Evolutionary conservation across 2,888 invertebrate genomes (phyloP).

Genomic region (Agrotis clavis): DNA sequence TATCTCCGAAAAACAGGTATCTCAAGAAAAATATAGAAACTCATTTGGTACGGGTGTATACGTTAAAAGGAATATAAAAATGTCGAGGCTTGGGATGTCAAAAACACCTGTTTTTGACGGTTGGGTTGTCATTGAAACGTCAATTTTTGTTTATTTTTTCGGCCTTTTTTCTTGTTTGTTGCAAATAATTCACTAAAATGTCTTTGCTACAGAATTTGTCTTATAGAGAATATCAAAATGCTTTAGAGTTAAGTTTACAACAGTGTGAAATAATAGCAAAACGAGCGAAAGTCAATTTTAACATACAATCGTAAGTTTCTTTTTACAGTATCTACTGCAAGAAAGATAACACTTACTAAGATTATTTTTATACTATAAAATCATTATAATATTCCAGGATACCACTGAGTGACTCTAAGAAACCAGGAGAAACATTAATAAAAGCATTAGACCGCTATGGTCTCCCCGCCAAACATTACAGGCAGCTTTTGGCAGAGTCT

Average conservation of each 20-base stretch:
- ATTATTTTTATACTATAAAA: not conserved
- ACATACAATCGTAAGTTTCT: constrained; percentile 70
- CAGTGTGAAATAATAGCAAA: constrained; percentile 83
- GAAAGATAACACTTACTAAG: not conserved
- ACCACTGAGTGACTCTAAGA: constrained; percentile 69
- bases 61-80: not conserved
- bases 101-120: constrained; percentile 12
- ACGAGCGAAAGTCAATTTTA: constrained; percentile 75
- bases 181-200: constrained; percentile 68
- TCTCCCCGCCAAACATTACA: constrained; percentile 74
- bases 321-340: not conserved
- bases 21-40: not conserved
- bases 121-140: not conserved
- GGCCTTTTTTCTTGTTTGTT: not conserved
- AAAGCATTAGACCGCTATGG: constrained; percentile 81
- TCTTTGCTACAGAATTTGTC: constrained; percentile 81
- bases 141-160: not conserved
- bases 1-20: not conserved
- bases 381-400: constrained; percentile 72
- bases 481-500: constrained; percentile 69
- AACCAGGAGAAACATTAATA: constrained; percentile 82
- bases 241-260: constrained; percentile 73
- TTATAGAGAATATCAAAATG: constrained; percentile 81
- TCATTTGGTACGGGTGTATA: not conserved
- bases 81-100: constrained; percentile 5